phyloP scores from a whole-genome alignment of 1,140 invertebrate species.

The Sinonovacula constricta region DNA sequence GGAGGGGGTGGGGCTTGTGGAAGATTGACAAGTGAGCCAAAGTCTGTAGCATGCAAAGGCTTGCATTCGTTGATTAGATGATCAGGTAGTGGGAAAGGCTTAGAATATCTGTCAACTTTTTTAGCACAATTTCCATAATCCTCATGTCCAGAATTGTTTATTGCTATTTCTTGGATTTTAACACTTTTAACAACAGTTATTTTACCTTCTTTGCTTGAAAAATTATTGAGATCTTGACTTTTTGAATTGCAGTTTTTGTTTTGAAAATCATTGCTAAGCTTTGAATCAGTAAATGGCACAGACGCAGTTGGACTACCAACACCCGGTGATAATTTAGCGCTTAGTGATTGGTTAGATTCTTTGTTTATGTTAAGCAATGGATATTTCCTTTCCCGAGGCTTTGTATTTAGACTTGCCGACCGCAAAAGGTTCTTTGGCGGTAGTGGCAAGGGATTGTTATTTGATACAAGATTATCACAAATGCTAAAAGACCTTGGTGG shows the following conservation, averaged over 20 bases:
- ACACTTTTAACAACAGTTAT: too few relatives aligned
- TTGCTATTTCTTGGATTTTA: too few relatives aligned
- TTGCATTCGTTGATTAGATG: background rate
- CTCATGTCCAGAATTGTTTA: too few relatives aligned
- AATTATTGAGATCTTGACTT: too few relatives aligned
- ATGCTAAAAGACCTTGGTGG: constrained; percentile 65
- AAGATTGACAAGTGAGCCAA: constrained; percentile 35
- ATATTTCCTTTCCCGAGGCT: constrained; percentile 90
- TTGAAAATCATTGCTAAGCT: too few relatives aligned
- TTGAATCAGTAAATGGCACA: too few relatives aligned
- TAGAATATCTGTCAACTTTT: constrained; percentile 36
- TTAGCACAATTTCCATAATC: too few relatives aligned
- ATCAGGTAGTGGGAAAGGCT: constrained; percentile 38
- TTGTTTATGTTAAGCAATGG: constrained; percentile 81
- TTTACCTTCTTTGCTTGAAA: too few relatives aligned
- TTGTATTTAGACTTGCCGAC: constrained; percentile 81
- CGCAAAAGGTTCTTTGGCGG: constrained; percentile 90
- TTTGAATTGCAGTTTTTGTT: too few relatives aligned
- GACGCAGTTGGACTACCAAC: too few relatives aligned
- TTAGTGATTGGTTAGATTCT: background rate
- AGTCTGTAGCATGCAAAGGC: constrained; percentile 24
- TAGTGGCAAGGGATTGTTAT: constrained; percentile 82
- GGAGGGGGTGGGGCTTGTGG: constrained; percentile 57
- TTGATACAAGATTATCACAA: constrained; percentile 53
- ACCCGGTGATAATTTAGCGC: too few relatives aligned